Conservation (phyloP, 2,797 vertebrate genomes). For the Anomalospiza imberbis region DNA sequence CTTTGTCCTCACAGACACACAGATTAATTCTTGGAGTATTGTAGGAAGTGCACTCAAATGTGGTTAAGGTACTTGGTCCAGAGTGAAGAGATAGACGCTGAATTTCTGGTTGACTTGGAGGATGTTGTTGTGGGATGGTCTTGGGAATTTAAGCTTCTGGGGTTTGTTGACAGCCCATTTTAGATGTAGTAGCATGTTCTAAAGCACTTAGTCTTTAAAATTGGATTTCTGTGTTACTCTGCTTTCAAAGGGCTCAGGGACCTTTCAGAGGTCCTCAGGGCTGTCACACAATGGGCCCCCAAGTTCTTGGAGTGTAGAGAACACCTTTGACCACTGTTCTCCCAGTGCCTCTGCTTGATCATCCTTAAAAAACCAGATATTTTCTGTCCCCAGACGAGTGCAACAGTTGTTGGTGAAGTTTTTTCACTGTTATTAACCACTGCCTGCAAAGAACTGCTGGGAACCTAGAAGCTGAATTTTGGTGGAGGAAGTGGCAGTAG, state of each 20-base stretch:
- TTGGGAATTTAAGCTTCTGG: neutral
- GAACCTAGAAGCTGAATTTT: neutral
- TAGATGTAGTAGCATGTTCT: neutral
- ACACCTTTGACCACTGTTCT: neutral
- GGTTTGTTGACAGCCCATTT: neutral
- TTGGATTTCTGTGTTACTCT: neutral
- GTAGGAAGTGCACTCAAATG: neutral
- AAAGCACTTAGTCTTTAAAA: neutral
- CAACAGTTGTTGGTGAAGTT: neutral
- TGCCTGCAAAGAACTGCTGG: neutral
- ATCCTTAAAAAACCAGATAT: neutral
- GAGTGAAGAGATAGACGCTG: neutral
- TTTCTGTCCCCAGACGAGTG: neutral
- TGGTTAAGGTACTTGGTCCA: neutral
- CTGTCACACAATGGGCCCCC: neutral
- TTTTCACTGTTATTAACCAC: neutral
- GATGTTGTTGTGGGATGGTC: neutral
- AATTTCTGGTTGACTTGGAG: neutral
- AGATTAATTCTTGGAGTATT: neutral
- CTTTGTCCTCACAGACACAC: neutral
- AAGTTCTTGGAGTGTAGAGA: neutral
- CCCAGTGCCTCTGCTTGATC: neutral
- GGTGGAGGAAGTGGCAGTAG: neutral
- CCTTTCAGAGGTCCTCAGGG: no score
- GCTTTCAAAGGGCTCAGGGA: neutral